Percentiles rank a stretch among this genome's conserved stretches.
Conservation (phyloP, 1,140 invertebrate species). For the Scylla paramamosain region DNA sequence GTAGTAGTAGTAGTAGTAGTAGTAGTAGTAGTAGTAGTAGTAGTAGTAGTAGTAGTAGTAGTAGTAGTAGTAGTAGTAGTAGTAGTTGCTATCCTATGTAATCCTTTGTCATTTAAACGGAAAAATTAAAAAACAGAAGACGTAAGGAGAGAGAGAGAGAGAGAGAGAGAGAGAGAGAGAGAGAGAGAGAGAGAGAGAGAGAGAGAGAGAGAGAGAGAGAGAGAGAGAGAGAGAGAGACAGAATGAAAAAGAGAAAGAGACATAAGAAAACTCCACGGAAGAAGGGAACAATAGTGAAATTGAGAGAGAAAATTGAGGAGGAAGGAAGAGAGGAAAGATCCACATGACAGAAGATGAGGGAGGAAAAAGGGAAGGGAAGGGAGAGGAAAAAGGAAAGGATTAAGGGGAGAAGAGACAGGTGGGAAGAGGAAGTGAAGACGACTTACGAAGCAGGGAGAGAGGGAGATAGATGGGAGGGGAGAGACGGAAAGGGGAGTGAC, state of each 20-base stretch:
- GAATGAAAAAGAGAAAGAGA: background rate
- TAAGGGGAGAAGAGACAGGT: background rate
- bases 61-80: background rate
- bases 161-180: background rate
- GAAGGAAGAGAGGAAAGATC: background rate
- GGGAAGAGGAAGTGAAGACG: too few species aligned
- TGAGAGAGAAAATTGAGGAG: background rate
- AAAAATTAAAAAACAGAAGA: too few species aligned
- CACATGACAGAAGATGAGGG: too few species aligned
- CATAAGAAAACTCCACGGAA: too few species aligned
- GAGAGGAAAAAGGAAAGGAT: too few species aligned
- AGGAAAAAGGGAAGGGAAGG: too few species aligned
- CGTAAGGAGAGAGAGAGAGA: background rate
- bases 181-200: background rate
- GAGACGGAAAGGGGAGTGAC: background rate
- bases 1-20: background rate
- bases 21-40: too few species aligned
- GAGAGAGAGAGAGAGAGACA: background rate
- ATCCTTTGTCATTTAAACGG: too few species aligned
- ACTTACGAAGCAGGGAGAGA: too few species aligned
- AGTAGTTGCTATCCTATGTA: too few species aligned
- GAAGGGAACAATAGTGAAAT: background rate
- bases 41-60: background rate
- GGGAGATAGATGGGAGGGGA: background rate
- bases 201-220: background rate